Evolutionary conservation across 2,888 invertebrate genomes (phyloP).

Genomic region (Andrena haemorrhoa): DNA sequence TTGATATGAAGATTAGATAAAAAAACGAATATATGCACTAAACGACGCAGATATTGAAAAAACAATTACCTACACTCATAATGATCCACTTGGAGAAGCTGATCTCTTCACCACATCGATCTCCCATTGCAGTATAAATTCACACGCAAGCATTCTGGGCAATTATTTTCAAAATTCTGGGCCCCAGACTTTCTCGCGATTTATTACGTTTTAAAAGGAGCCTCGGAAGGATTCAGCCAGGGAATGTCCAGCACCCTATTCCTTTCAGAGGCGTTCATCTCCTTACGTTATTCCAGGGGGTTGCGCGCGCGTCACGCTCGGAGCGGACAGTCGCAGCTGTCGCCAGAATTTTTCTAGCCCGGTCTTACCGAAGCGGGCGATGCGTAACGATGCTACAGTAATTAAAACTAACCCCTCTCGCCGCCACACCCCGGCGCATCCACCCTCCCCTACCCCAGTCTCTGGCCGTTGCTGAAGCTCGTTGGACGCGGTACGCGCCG

Average conservation of each 20-base stretch:
- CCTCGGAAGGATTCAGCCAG: background rate
- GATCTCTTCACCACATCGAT: too few relatives aligned
- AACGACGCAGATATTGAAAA: too few relatives aligned
- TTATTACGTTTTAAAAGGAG: background rate
- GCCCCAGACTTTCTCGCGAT: background rate
- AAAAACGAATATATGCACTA: too few relatives aligned
- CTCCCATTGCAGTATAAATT: too few relatives aligned
- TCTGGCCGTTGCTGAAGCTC: constrained; percentile 58
- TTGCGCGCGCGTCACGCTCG: constrained; percentile 44
- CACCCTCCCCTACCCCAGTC: constrained; percentile 45
- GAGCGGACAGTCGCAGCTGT: constrained; percentile 66
- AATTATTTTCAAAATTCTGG: background rate
- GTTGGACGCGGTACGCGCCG: constrained; percentile 65
- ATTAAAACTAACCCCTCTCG: constrained; percentile 79
- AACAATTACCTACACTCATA: too few relatives aligned
- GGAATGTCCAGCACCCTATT: constrained; percentile 55
- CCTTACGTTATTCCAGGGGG: constrained; percentile 50
- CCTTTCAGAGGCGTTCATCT: constrained; percentile 53
- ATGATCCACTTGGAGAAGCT: too few relatives aligned
- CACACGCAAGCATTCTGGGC: too few relatives aligned
- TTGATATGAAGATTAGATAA: too few relatives aligned
- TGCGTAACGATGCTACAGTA: constrained; percentile 82
- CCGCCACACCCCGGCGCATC: constrained; percentile 24
- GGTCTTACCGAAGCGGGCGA: constrained; percentile 75
- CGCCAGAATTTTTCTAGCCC: constrained; percentile 72